These are phyloP conservation scores for Maccullochella peelii DNA, from an alignment of 2,113 vertebrate genomes.

Conservation along the genomic window DNA sequence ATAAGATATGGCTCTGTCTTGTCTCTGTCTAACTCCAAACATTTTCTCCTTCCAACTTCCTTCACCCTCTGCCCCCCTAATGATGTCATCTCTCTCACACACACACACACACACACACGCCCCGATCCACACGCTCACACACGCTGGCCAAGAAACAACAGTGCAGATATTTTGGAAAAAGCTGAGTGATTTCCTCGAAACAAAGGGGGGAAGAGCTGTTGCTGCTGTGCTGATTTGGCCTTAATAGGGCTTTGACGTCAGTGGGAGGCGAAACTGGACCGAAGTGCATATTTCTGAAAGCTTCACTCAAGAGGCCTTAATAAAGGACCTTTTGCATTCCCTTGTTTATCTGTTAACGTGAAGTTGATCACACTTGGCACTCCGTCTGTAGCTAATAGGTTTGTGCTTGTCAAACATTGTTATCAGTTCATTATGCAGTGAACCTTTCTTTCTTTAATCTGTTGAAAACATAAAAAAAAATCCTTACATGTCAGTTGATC, in stretches of 20 bases:
- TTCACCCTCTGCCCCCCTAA: slow-evolving; percentile 48
- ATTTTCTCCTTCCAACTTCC: slow-evolving; percentile 53
- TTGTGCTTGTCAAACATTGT: slow-evolving; percentile 19
- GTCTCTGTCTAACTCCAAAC: slow-evolving; percentile 50
- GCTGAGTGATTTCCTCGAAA: slow-evolving; percentile 45
- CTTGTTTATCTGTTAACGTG: slow-evolving; percentile 12
- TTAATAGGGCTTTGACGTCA: slow-evolving; percentile 72
- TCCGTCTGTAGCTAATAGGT: background rate
- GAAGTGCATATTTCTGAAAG: slow-evolving; percentile 50
- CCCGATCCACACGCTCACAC: slow-evolving; percentile 6
- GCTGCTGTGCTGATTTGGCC: slow-evolving; percentile 52
- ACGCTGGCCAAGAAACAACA: slow-evolving; percentile 47
- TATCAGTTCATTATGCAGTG: background rate
- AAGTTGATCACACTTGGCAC: background rate
- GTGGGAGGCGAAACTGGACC: slow-evolving; percentile 47
- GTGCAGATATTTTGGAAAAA: slow-evolving; percentile 63
- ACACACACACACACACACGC: slow-evolving; percentile 14
- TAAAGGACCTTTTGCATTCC: slow-evolving; percentile 9
- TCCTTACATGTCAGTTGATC: background rate
- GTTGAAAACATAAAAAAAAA: background rate
- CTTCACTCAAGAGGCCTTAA: slow-evolving; percentile 33
- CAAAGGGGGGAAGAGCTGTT: slow-evolving; percentile 21
- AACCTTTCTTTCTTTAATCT: background rate
- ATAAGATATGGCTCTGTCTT: slow-evolving; percentile 45
- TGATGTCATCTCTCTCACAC: slow-evolving; percentile 62